Evolutionary conservation across 2,113 vertebrate genomes (phyloP).

Genomic region (Lasiurus borealis): DNA sequence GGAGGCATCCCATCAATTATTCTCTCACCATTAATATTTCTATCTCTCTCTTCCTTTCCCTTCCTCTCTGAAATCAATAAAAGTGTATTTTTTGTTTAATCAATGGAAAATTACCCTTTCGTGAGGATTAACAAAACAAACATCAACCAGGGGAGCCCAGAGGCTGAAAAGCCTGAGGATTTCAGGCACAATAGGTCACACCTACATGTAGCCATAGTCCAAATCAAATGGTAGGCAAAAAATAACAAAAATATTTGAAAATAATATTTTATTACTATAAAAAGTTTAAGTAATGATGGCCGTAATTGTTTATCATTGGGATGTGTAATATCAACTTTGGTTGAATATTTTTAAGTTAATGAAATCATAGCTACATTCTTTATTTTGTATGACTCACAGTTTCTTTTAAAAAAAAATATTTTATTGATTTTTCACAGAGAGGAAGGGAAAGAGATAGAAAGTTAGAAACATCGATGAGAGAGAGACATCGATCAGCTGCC

Average conservation of each 20-base stretch:
- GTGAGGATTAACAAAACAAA: no score
- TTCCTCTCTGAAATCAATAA: no score
- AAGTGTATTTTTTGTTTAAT: no score
- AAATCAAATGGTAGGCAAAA: neutral
- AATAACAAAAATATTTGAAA: neutral
- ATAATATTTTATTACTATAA: constrained; percentile 5
- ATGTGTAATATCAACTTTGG: constrained; percentile 25
- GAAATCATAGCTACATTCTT: constrained; percentile 47
- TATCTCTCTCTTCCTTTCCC: no score
- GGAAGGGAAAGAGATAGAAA: no score
- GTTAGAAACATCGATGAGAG: no score
- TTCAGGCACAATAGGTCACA: neutral
- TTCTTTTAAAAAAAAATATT: neutral
- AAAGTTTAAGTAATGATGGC: constrained; percentile 1
- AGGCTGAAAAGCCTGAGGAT: neutral
- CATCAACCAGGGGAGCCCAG: neutral
- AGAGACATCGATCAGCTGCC: no score
- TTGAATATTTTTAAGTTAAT: constrained; percentile 54
- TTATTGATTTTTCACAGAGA: no score
- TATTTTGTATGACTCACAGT: constrained; percentile 31
- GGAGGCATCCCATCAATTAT: no score
- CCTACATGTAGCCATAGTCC: neutral
- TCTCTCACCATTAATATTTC: no score
- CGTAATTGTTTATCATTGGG: neutral
- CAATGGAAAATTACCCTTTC: no score